Evolutionary conservation across 37 sponge, comb jelly and placozoan genomes (phyloP), one percentile per base, ranked within the genome.

Genomic region (Diacarnus erythraeanus): DNA sequence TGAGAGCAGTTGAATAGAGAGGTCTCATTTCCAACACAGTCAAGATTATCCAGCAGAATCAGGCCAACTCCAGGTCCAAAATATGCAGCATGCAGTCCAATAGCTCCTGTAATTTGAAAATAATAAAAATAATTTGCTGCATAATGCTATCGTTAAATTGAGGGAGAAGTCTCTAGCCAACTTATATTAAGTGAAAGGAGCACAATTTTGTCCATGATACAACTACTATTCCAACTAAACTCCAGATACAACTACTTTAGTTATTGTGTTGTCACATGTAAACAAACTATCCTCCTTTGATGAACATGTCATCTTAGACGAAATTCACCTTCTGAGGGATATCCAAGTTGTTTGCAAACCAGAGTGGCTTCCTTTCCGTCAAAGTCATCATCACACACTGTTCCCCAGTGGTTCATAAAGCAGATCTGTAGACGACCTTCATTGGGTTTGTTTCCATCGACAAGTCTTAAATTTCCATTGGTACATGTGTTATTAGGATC

Each of bases 281-380:
- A n/a, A n/a, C n/a, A n/a, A n/a, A n/a, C n/a, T n/a, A n/a, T n/a
- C n/a, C n/a, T n/a, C n/a, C n/a, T n/a, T n/a, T n/a, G n/a, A n/a
- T n/a, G n/a, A n/a, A n/a, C n/a, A n/a, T n/a, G n/a, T n/a, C n/a
- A n/a, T n/a, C n/a, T n/a, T n/a, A 47, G 12, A 47, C 51, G 12
- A 47, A 12, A 47, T 12, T 47, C 12, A 76, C 77, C 63, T 60
- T 76, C 42, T 23, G 40, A 8, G 15, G 39, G 40, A 56, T 74
- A 89, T 74, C 89, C 89, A 38, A 89, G 77, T 36, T 73, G 80
- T 43, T 38, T 63, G 57, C 89, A 89, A 26, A 84, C 84, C 12
- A 89, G 65, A 25, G 37, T 2, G 12, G 89, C 89, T 12, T 83
- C 89, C 18, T 51, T 22, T 17, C 41, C 21, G 22, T 79, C 80